Conservation (phyloP, 1,140 invertebrate genomes). For the Heliconius hewitsoni region DNA sequence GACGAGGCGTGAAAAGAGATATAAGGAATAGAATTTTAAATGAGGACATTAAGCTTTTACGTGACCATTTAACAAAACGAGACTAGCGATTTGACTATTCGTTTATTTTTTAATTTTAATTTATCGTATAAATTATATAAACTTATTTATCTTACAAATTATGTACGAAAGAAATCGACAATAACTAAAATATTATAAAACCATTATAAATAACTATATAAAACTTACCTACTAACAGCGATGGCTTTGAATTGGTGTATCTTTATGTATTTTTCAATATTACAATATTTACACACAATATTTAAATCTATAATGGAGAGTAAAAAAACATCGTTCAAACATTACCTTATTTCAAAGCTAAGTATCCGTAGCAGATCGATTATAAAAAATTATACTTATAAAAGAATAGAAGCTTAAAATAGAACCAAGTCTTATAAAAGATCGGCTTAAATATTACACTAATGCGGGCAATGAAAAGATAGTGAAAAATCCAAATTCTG, state of each 20-base stretch:
- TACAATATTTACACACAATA: no score
- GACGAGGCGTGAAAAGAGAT: conserved; percentile 33
- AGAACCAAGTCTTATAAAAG: background rate
- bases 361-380: background rate
- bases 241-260: no score
- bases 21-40: conserved; percentile 35
- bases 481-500: conserved; percentile 17
- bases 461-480: conserved; percentile 17
- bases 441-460: conserved; percentile 7
- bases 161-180: no score
- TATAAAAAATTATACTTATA: background rate
- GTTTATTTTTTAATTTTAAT: background rate
- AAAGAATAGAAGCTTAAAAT: background rate
- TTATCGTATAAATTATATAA: background rate
- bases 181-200: no score
- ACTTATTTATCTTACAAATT: background rate
- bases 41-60: conserved; percentile 32
- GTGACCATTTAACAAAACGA: conserved; percentile 32
- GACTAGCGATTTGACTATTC: conserved; percentile 16
- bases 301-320: no score
- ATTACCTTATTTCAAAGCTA: background rate
- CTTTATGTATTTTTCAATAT: no score
- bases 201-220: no score
- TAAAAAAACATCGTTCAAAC: background rate
- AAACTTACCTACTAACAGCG: no score